Evolutionary conservation across 1,140 invertebrate species (phyloP).

Genomic region (Spodoptera frugiperda): DNA sequence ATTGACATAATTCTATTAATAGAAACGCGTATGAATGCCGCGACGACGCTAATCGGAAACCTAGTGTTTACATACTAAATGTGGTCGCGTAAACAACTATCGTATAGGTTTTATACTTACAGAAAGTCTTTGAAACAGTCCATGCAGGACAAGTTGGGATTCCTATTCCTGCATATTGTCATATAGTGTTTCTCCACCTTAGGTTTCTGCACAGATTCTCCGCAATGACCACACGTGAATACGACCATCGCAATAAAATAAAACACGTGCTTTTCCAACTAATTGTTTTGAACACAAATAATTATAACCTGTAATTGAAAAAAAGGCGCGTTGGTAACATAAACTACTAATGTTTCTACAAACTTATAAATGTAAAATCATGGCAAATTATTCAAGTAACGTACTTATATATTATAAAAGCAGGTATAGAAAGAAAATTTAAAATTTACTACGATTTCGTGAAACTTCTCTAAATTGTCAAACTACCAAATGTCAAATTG

Average conservation of each 20-base stretch:
- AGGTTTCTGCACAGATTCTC: conserved; percentile 95
- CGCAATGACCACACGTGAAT: conserved; percentile 96
- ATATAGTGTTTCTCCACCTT: conserved; percentile 96
- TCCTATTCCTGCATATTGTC: conserved; percentile 88
- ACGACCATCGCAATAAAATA: conserved; percentile 91
- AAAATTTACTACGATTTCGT: conserved; percentile 31
- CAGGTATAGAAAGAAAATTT: conserved; percentile 3
- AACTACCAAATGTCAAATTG: conserved; percentile 29
- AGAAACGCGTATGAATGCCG: not conserved
- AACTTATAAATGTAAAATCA: no score
- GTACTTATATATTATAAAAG: not conserved
- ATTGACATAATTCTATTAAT: conserved; percentile 30
- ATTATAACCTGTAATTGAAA: conserved; percentile 49
- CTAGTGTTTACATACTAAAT: conserved; percentile 7
- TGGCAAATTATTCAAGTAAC: no score
- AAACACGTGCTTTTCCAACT: conserved; percentile 44
- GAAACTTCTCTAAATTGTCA: conserved; percentile 38
- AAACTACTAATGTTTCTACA: not conserved
- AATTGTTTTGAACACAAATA: conserved; percentile 45
- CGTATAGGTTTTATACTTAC: conserved; percentile 84
- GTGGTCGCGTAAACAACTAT: conserved; percentile 2
- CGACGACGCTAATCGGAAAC: not conserved
- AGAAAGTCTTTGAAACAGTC: conserved; percentile 96
- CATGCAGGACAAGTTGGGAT: conserved; percentile 91
- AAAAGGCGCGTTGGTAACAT: not conserved